These are phyloP conservation scores for Quadroppia sp. DNA, from an alignment of 2,888 invertebrate genomes.

Conservation along the genomic window DNA sequence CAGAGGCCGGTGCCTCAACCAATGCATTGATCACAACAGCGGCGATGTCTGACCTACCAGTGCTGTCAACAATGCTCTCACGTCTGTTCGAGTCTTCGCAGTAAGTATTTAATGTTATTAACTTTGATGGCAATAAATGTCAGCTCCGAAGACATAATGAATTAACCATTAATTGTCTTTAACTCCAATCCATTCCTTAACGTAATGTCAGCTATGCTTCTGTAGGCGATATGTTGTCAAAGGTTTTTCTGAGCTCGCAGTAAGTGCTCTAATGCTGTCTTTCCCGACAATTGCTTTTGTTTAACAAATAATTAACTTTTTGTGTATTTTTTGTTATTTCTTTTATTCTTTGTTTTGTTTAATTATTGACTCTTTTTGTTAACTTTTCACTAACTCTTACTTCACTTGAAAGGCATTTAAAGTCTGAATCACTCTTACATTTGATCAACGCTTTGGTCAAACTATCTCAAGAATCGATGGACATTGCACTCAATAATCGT, in stretches of 20 bases:
- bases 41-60: conserved; percentile 90
- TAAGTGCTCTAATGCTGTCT: conserved; percentile 45
- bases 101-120: conserved; percentile 50
- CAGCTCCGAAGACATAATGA: not conserved
- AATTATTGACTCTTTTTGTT: too few relatives aligned
- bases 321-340: not conserved
- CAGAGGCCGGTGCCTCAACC: conserved; percentile 49
- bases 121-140: not conserved
- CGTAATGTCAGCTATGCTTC: conserved; percentile 47
- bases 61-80: conserved; percentile 81
- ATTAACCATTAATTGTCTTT: conserved; percentile 12
- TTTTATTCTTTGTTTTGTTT: not conserved
- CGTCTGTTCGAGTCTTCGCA: conserved; percentile 91
- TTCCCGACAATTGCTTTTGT: not conserved
- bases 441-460: conserved; percentile 94
- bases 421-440: conserved; percentile 91
- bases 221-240: conserved; percentile 48
- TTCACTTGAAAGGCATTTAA: conserved; percentile 61
- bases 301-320: not conserved
- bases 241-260: conserved; percentile 49
- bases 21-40: conserved; percentile 69
- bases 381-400: too few relatives aligned
- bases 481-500: conserved; percentile 86
- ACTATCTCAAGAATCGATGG: conserved; percentile 94
- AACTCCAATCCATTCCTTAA: conserved; percentile 41